Conservation (phyloP, 92 coral and sea anemone genomes). For the Meandrina meandrites region DNA sequence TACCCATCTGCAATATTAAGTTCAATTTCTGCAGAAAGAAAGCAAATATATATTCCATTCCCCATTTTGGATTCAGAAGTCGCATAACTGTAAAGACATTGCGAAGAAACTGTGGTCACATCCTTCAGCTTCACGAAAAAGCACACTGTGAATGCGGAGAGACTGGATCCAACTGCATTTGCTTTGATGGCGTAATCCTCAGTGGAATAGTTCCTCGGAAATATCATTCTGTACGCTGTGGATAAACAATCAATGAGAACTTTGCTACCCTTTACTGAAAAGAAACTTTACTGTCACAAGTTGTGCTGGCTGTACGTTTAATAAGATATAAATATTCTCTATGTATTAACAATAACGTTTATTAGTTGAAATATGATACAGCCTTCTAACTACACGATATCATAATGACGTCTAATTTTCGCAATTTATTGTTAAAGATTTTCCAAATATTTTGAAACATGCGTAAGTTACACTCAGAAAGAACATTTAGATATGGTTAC, state of each 20-base stretch:
- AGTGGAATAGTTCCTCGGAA: background rate
- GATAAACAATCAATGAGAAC: background rate
- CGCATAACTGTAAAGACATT: constrained; percentile 7
- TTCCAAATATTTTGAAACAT: too few species aligned
- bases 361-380: too few species aligned
- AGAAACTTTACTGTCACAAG: background rate
- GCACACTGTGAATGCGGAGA: constrained; percentile 15
- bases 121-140: background rate
- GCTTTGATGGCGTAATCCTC: background rate
- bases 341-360: too few species aligned
- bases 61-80: background rate
- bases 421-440: too few species aligned
- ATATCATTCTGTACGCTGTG: constrained; percentile 15
- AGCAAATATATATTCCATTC: background rate
- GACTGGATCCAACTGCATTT: background rate
- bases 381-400: too few species aligned
- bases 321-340: too few species aligned
- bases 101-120: background rate
- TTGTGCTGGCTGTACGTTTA: too few species aligned
- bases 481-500: too few species aligned
- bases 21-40: background rate
- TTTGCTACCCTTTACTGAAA: background rate
- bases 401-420: too few species aligned
- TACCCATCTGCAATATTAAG: background rate
- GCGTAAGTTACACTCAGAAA: too few species aligned